Base-by-base conservation (phyloP, 2,113 vertebrate species). In the Apistogramma diplotaenia region DNA sequence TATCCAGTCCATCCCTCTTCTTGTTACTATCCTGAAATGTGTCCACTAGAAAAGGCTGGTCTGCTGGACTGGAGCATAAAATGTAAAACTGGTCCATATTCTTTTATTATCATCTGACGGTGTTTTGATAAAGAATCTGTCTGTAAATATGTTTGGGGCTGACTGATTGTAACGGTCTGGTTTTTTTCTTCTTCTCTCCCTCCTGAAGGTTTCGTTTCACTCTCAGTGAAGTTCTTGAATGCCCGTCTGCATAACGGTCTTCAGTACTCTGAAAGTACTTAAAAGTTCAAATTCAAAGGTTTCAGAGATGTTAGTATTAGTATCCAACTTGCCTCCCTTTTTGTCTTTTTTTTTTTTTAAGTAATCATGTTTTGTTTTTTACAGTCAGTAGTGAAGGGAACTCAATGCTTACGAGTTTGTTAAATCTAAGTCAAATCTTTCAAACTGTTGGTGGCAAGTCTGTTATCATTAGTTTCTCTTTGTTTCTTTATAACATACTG, bases 61-160 rank as follows among this genome's bases (percentile, higher is more conserved):
- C 76, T 82, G 54, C 75, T 76, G 71, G 67, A 65, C 49, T 83
- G 25, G 67, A 57, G 37, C 19, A 43, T 58, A 74, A 77, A 84
- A 81, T 58, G 18, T 72, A 81, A n/a, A n/a, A 80, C 58, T 43
- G 5, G 54, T 74, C 49, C 16, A 31, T 37, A 19, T 70, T 78
- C 33, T 74, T 84, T 81, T 67, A 43, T 82, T 67, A 31, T 57
- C 49, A 33, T 60, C 49, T 29, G 67, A 75, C 35, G 29, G 46
- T 78, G 37, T 80, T 89, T 92, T 79, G 51, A 82, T 85, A 83
- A 83, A 54, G 40, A 85, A 78, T 80, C 59, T 86, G 65, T 70
- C 72, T 86, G 74, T 88, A 81, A 84, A 82, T 85, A 75, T 78
- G 51, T 75, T 75, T 54, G 49, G 25, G 87, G 54, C 78, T 43